A percentile compares a stretch with the other conserved stretches of the same genome.
Evolutionary conservation across 2,113 vertebrate species (phyloP).

Genomic region (Cyprinodon tularosa): DNA sequence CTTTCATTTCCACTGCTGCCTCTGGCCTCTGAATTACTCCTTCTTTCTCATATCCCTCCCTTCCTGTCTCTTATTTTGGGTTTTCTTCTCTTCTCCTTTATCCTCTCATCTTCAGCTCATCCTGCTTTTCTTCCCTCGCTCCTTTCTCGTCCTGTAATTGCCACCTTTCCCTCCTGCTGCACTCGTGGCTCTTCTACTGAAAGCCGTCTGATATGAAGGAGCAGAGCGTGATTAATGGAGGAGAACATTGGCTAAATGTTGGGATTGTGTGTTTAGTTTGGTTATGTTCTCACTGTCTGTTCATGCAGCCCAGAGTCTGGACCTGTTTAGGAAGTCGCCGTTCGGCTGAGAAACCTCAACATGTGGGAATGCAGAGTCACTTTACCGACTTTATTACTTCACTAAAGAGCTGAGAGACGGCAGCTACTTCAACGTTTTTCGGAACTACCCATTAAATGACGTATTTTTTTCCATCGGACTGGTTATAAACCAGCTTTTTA

Average conservation of each 20-base stretch:
- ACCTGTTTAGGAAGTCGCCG: not conserved
- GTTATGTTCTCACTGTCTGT: constrained; percentile 14
- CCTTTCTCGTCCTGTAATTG: not conserved
- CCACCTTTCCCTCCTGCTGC: not conserved
- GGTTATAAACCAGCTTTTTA: not conserved
- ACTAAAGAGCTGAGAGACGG: not conserved
- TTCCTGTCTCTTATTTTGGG: not conserved
- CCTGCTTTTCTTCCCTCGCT: not conserved
- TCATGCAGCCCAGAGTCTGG: constrained; percentile 22
- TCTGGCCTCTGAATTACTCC: not conserved
- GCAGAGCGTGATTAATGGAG: not conserved
- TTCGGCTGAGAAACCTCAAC: constrained; percentile 1
- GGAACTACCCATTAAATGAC: not conserved
- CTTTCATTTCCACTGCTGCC: constrained; percentile 5
- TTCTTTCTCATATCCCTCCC: not conserved
- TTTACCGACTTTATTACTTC: not conserved
- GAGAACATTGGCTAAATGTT: not conserved
- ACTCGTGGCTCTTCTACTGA: not conserved
- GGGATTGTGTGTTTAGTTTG: not conserved
- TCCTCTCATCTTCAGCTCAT: not conserved
- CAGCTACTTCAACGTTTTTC: not conserved
- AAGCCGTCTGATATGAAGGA: not conserved
- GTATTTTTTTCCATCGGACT: not conserved
- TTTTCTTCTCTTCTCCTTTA: not conserved
- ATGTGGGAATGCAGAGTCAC: not conserved